phyloP scores from a whole-genome alignment of 2,797 vertebrate genomes.

The Tolypeutes matacus region DNA sequence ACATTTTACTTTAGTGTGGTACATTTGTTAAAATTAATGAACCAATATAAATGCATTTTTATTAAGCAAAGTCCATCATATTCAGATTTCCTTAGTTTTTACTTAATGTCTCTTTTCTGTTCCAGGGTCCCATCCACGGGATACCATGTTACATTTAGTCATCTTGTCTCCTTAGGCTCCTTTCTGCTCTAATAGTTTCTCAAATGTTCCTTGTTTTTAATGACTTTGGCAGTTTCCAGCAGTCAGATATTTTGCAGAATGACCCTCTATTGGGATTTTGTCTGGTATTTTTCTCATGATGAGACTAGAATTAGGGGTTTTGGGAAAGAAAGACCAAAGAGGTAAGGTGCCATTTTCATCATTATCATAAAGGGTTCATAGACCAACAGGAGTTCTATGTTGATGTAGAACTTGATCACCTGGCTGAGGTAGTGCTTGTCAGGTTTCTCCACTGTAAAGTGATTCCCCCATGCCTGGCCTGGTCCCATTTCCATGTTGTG shows the following conservation, averaged over 20 bases:
- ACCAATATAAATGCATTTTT: background rate
- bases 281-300: conserved; percentile 9
- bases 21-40: background rate
- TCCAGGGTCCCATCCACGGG: background rate
- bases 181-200: background rate
- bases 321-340: background rate
- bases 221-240: background rate
- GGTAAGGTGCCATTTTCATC: background rate
- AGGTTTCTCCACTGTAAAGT: background rate
- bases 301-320: background rate
- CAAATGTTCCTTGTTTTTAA: background rate
- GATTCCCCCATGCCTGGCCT: accelerated
- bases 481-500: background rate
- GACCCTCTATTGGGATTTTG: background rate
- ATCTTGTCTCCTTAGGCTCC: background rate
- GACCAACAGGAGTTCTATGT: background rate
- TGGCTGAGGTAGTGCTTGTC: background rate
- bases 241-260: background rate
- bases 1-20: background rate
- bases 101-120: background rate
- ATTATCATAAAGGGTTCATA: too few species aligned
- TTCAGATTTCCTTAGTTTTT: background rate
- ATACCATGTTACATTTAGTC: background rate
- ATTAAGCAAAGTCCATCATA: background rate
- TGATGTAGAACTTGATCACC: background rate